These are phyloP conservation scores for Pterocles burchelli DNA, from an alignment of 2,113 vertebrate genomes.

Conservation along the genomic window DNA sequence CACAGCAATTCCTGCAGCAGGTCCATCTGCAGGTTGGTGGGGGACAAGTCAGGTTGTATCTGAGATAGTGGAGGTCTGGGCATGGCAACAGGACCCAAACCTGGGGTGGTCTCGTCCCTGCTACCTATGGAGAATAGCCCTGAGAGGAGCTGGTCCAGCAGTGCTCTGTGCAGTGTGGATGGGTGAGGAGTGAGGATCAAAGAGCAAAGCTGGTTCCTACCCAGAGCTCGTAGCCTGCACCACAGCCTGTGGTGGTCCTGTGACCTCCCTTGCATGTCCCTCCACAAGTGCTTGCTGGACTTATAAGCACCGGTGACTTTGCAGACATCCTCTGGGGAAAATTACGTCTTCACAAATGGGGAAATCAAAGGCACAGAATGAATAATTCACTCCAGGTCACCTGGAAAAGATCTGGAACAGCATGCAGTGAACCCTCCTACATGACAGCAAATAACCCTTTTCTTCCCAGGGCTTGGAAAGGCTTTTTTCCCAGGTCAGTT, in stretches of 20 bases:
- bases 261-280: neutral
- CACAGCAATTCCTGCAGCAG: neutral
- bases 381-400: neutral
- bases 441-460: neutral
- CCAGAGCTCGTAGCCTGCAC: neutral
- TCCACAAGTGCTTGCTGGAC: neutral
- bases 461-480: neutral
- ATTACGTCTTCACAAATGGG: neutral
- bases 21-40: rapidly evolving
- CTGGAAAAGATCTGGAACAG: neutral
- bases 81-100: neutral
- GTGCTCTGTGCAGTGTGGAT: neutral
- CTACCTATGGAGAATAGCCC: neutral
- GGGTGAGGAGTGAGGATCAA: neutral
- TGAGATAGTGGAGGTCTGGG: neutral
- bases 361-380: neutral
- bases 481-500: neutral
- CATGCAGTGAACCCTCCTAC: neutral
- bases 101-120: neutral
- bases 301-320: neutral
- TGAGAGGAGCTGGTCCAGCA: neutral
- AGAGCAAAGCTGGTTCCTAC: neutral
- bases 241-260: rapidly evolving
- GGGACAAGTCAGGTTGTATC: neutral
- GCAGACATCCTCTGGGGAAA: neutral